Evolutionary conservation across 1,140 invertebrate species (phyloP).

Genomic region (Drosophila eugracilis): DNA sequence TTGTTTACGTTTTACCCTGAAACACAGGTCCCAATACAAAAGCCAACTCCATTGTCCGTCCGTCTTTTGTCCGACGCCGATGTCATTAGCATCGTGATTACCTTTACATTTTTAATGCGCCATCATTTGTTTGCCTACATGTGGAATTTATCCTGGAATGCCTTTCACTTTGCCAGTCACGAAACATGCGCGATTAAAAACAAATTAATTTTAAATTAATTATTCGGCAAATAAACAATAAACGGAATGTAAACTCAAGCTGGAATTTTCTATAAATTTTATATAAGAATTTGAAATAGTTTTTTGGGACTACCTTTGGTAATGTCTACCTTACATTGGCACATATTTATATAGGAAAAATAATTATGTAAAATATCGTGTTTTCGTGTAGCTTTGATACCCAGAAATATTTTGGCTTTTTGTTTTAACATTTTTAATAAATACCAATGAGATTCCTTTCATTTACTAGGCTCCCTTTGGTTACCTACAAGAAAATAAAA

Average conservation of each 20-base stretch:
- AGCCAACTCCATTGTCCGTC: constrained; percentile 5
- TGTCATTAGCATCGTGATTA: constrained; percentile 62
- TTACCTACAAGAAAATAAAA: too few species aligned
- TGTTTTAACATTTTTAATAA: too few species aligned
- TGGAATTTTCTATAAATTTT: not conserved
- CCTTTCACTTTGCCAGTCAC: constrained; percentile 20
- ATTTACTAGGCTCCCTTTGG: too few species aligned
- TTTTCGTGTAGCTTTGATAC: too few species aligned
- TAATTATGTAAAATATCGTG: too few species aligned
- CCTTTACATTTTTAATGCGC: constrained; percentile 64
- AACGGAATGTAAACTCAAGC: not conserved
- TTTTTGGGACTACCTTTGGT: not conserved
- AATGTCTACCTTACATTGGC: too few species aligned
- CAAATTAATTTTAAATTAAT: constrained; percentile 77
- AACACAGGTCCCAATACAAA: constrained; percentile 11
- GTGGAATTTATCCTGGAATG: constrained; percentile 44
- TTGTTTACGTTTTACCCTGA: constrained; percentile 45
- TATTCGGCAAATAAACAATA: constrained; percentile 23
- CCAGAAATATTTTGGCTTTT: too few species aligned
- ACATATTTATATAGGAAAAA: too few species aligned
- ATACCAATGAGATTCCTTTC: not conserved
- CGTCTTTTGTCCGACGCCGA: not conserved
- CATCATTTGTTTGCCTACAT: constrained; percentile 66
- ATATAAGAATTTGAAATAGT: not conserved
- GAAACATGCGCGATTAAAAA: constrained; percentile 60